Base-by-base conservation (phyloP, 2,113 vertebrate genomes). In the Nematolebias whitei region DNA sequence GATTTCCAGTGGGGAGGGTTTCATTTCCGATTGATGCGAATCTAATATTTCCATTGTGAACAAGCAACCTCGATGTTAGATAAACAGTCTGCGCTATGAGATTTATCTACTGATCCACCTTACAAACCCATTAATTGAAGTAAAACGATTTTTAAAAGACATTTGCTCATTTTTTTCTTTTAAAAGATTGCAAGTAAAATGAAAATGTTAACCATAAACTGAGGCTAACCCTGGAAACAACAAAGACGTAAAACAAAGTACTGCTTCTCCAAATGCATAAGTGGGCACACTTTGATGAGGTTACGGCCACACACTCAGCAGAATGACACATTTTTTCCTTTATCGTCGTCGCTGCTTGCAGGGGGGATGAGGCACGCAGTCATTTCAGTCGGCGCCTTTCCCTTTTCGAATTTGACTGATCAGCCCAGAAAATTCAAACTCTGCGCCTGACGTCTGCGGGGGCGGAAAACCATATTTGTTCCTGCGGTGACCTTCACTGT, bases 371-470 rank as follows among this genome's bases (percentile, higher is more conserved):
- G 43, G 67, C 1, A 6, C 67, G 69, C 65, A 85, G 63, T 87
- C 86, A 86, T 85, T 75, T 88, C 77, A 85, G 56, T 70, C 63
- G 15, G 0, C 2, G 32, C 76, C 75, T 87, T 76, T 81, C 78
- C 74, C 83, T 85, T 86, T 85, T 76, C 70, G 63, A 23, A 59
- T 58, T 54, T 80, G 82, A 82, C 82, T 79, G 80, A 79, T 85
- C 44, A 67, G 48, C 72, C 7, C 61, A 68, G 58, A 71, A 20
- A 70, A 57, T 62, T 74, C 68, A 70, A 58, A 68, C 38, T 29
- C 23, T 50, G 64, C 60, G 73, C 64, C 66, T 71, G n/a, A 26
- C 12, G 6, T 35, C 39, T 74, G 59, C 0, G 71, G 79, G 54
- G 63, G 74, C 22, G 74, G 48, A 16, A 74, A 76, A 79, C 50